These are phyloP conservation scores for Phenacoccus solenopsis DNA, from an alignment of 1,140 invertebrate species.

Conservation along the genomic window DNA sequence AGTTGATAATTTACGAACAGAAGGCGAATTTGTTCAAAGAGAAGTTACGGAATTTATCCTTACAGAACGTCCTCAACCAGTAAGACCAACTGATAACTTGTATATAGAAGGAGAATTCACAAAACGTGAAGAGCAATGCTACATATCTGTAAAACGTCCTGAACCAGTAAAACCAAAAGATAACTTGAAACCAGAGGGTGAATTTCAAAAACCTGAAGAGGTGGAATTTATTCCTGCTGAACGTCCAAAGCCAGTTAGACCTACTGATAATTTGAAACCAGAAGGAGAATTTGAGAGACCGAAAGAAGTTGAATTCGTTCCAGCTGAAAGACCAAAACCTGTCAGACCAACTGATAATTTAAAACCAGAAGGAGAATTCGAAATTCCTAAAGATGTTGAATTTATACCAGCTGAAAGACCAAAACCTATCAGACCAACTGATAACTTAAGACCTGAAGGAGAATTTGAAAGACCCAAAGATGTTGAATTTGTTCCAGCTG, in stretches of 20 bases:
- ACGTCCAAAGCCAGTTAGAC: conserved; percentile 28
- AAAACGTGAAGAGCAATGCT: conserved; percentile 39
- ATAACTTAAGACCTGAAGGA: conserved; percentile 36
- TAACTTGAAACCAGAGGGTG: conserved; percentile 44
- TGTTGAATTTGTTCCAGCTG: conserved; percentile 29
- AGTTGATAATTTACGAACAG: conserved; percentile 40
- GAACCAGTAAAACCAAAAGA: conserved; percentile 31
- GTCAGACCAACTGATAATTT: conserved; percentile 42
- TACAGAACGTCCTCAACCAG: conserved; percentile 36
- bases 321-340: conserved; percentile 39
- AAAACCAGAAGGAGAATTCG: conserved; percentile 40
- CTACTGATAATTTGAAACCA: conserved; percentile 35
- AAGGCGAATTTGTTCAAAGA: conserved; percentile 40
- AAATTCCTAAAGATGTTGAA: conserved; percentile 30
- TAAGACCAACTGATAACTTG: conserved; percentile 37
- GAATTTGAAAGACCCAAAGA: conserved; percentile 33
- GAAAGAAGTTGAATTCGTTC: conserved; percentile 28
- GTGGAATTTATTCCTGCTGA: conserved; percentile 37
- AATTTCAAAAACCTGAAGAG: conserved; percentile 38
- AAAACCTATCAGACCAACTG: conserved; percentile 37
- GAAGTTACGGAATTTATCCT: conserved; percentile 31
- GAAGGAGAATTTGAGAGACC: conserved; percentile 42
- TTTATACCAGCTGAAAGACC: conserved; percentile 31
- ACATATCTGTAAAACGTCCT: conserved; percentile 31
- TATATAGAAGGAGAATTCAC: conserved; percentile 39